Base-by-base conservation (phyloP, 2,888 invertebrate species). In the Noctua janthe region DNA sequence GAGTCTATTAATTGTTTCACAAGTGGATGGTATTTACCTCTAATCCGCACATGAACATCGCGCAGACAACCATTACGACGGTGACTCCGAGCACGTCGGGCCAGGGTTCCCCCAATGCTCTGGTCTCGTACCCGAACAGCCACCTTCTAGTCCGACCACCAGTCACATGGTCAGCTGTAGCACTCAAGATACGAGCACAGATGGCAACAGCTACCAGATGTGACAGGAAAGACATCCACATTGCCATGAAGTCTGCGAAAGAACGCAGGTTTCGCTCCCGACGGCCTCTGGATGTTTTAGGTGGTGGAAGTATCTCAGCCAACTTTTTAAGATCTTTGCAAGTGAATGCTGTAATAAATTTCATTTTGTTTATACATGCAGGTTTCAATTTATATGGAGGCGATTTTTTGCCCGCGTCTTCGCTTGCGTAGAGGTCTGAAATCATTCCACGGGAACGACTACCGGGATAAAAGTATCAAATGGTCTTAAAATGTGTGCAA, bases 71-170 rank as follows among this genome's bases (percentile, higher is more conserved):
- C 91, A 97, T 96, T 13, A 98, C 97, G 49, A 97, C 97, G 0
- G 97, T 97, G 5, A 98, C 97, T 10, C 97, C 98, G 8, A 98
- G 90, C 7, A 97, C 97, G 90, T 98, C 98, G 47, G 98, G 98
- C 97, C 97, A 97, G 1, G 97, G 97, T 89, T 97, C 97, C 0
- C 97, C 97, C 76, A 97, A 92, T 1, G 97, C 96, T 88, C 97
- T 96, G 10, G 97, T 97, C 90, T 97, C 97, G 87, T 97, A 95
- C 3, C 97, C 97, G 87, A 97, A 97, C 62, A 97, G 91, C 97
- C 97, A 97, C 71, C 97, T 95, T 80, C 97, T 96, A n/a, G 97
- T 97, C 59, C 97, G 93, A 1, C 97, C 97, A 35, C 96, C 97
- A 54, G 97, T 97, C 80, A 97, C 97, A 85, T 97, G 97, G 89